A percentile compares a stretch with the other conserved stretches of the same genome.
phyloP scores from a whole-genome alignment of 2,888 invertebrate genomes.

The Ametastegia equiseti region DNA sequence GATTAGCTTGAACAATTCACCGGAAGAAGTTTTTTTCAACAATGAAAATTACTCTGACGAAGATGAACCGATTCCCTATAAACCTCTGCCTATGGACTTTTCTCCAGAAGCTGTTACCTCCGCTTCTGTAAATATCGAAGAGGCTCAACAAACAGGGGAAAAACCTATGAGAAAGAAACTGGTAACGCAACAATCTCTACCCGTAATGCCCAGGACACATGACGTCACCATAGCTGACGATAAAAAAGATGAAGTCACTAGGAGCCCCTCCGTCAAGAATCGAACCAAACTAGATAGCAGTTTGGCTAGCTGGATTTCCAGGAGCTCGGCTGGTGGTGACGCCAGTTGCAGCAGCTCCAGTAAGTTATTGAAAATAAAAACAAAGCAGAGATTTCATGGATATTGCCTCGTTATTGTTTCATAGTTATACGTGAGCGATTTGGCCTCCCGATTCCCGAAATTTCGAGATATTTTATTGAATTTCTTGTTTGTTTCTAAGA shows the following conservation, averaged over 20 bases:
- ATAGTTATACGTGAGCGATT: too few species aligned
- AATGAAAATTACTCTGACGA: slow-evolving; percentile 77
- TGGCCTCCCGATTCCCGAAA: too few species aligned
- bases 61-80: slow-evolving; percentile 76
- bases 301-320: slow-evolving; percentile 78
- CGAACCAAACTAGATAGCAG: slow-evolving; percentile 77
- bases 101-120: slow-evolving; percentile 70
- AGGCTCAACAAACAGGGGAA: slow-evolving; percentile 51
- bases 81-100: slow-evolving; percentile 72
- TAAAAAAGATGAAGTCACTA: slow-evolving; percentile 71
- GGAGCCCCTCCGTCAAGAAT: slow-evolving; percentile 71
- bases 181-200: slow-evolving; percentile 77
- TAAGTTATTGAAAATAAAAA: slow-evolving; percentile 59
- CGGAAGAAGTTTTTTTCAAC: slow-evolving; percentile 81
- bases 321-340: slow-evolving; percentile 77
- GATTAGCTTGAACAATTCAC: slow-evolving; percentile 84
- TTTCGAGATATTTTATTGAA: too few species aligned
- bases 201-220: slow-evolving; percentile 71
- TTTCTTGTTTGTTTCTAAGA: too few species aligned
- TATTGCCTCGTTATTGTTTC: too few species aligned
- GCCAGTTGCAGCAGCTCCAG: slow-evolving; percentile 72
- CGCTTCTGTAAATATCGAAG: slow-evolving; percentile 61
- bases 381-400: neutral
- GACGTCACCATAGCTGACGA: slow-evolving; percentile 65
- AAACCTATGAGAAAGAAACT: slow-evolving; percentile 71